A percentile compares a stretch with the other conserved stretches of the same genome.
Conservation (phyloP, 2,113 vertebrate genomes). For the Corydoras maculifer region DNA sequence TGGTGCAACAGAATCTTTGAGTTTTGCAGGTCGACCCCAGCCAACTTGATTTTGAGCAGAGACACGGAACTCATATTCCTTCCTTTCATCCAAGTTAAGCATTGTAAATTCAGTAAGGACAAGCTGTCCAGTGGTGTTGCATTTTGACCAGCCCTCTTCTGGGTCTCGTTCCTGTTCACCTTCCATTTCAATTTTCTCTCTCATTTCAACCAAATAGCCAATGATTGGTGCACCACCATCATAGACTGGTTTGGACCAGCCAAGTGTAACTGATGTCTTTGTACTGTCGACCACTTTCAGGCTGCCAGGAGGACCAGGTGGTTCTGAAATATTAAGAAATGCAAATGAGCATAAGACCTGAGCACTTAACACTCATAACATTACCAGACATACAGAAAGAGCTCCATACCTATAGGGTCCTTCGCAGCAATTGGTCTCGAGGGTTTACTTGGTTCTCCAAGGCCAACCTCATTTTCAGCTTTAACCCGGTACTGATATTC, state of each 20-base stretch:
- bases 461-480: constrained; percentile 93
- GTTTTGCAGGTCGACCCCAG: constrained; percentile 85
- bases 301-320: constrained; percentile 87
- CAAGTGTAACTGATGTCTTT: constrained; percentile 82
- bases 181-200: constrained; percentile 71
- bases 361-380: too few species aligned
- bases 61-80: constrained; percentile 91
- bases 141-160: constrained; percentile 88
- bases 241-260: constrained; percentile 90
- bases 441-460: constrained; percentile 92
- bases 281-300: constrained; percentile 92
- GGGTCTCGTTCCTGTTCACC: constrained; percentile 68
- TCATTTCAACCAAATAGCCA: constrained; percentile 87
- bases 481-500: constrained; percentile 98
- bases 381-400: background rate
- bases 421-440: constrained; percentile 89
- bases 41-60: constrained; percentile 95
- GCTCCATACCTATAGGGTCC: constrained; percentile 86
- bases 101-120: constrained; percentile 89
- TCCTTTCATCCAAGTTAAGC: constrained; percentile 82
- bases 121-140: constrained; percentile 81
- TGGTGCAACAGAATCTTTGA: constrained; percentile 87
- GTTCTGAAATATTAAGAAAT: constrained; percentile 68
- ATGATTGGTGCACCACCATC: constrained; percentile 94
- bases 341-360: constrained; percentile 4